phyloP scores from a whole-genome alignment of 2,888 invertebrate genomes.

The Tupiocoris notatus region DNA sequence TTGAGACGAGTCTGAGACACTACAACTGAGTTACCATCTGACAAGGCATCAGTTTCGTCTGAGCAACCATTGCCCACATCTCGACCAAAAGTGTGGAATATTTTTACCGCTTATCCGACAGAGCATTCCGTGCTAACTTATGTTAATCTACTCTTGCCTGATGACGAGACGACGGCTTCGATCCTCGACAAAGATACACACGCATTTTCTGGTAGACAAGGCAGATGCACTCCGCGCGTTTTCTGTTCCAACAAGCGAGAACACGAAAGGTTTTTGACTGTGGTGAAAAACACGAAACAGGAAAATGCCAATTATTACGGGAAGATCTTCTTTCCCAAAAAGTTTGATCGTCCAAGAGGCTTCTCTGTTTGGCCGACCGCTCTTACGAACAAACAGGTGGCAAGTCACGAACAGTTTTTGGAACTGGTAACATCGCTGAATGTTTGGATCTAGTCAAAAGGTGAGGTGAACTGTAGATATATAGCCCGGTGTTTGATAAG shows the following conservation, averaged over 20 bases:
- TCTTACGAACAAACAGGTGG: background rate
- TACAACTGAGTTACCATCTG: too few relatives aligned
- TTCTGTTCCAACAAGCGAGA: background rate
- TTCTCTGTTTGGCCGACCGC: background rate
- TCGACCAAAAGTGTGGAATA: too few relatives aligned
- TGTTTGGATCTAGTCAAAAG: too few relatives aligned
- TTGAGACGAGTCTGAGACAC: too few relatives aligned
- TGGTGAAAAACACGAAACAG: constrained; percentile 30
- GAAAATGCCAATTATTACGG: constrained; percentile 26
- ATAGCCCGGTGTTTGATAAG: too few relatives aligned
- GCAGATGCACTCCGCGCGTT: background rate
- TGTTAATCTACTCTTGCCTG: background rate
- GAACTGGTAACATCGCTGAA: too few relatives aligned
- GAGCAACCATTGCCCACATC: too few relatives aligned
- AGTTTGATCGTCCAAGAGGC: background rate
- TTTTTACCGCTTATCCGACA: background rate
- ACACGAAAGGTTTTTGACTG: constrained; percentile 23
- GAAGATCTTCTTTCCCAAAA: background rate
- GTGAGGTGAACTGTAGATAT: too few relatives aligned
- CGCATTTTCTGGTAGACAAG: background rate
- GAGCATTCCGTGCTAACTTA: background rate
- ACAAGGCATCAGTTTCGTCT: too few relatives aligned
- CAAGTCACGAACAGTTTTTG: background rate
- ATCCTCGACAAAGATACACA: background rate
- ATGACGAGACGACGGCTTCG: background rate